phyloP scores from a whole-genome alignment of 2,888 invertebrate species.

The Amblyjoppa proteus region DNA sequence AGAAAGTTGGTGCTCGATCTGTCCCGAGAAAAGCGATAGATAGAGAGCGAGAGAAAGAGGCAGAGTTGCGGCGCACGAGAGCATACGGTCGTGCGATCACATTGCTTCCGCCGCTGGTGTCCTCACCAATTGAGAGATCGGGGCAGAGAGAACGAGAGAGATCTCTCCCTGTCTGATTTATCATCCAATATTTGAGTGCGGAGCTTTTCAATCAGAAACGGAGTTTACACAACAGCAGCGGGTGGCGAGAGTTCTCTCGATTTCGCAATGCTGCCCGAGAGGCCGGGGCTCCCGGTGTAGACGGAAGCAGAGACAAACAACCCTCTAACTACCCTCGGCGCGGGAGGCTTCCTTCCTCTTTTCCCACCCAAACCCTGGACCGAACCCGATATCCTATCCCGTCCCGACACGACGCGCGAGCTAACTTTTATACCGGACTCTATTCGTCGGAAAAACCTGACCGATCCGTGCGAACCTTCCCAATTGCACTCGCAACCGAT shows the following conservation, averaged over 20 bases:
- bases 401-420: slow-evolving; percentile 7
- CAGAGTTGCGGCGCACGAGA: slow-evolving; percentile 16
- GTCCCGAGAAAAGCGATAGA: slow-evolving; percentile 26
- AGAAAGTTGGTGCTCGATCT: slow-evolving; percentile 64
- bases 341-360: slow-evolving; percentile 27
- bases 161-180: slow-evolving; percentile 77
- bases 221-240: slow-evolving; percentile 82
- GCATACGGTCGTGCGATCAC: slow-evolving; percentile 49
- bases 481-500: background rate
- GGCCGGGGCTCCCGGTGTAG: slow-evolving; percentile 64
- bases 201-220: slow-evolving; percentile 83
- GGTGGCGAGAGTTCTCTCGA: slow-evolving; percentile 44
- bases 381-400: slow-evolving; percentile 18
- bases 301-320: slow-evolving; percentile 81
- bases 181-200: slow-evolving; percentile 84
- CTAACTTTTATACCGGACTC: slow-evolving; percentile 25
- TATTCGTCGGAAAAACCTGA: slow-evolving; percentile 56
- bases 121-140: slow-evolving; percentile 52
- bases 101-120: slow-evolving; percentile 33
- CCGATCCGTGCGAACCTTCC: background rate
- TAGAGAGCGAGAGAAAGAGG: slow-evolving; percentile 49
- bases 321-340: slow-evolving; percentile 74
- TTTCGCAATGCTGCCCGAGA: slow-evolving; percentile 57
- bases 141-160: slow-evolving; percentile 60
- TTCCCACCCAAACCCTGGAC: background rate